Percentiles rank a stretch among this genome's conserved stretches.
Conservation (phyloP, 1,140 invertebrate genomes). For the Drosophila nebulosa region DNA sequence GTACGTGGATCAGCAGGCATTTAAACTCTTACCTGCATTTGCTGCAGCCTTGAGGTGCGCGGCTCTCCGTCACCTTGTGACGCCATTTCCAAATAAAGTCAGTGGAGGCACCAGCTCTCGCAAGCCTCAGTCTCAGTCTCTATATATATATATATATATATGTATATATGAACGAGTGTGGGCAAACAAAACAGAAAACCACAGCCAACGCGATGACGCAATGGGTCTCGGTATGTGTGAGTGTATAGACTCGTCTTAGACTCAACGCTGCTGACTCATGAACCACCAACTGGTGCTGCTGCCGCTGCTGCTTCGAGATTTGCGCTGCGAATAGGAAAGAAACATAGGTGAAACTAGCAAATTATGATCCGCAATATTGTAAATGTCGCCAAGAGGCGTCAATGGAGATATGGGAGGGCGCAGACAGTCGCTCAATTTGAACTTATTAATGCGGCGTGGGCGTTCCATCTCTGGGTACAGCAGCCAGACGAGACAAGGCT, state of each 20-base stretch:
- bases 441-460: slow-evolving; percentile 34
- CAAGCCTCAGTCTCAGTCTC: slow-evolving; percentile 12
- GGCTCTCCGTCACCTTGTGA: slow-evolving; percentile 64
- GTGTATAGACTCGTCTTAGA: slow-evolving; percentile 64
- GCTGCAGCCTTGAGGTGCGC: slow-evolving; percentile 81
- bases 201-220: slow-evolving; percentile 45
- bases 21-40: slow-evolving; percentile 83
- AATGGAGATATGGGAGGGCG: not conserved
- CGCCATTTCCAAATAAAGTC: slow-evolving; percentile 72
- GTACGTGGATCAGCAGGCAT: not conserved
- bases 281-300: slow-evolving; percentile 3
- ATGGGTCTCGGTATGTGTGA: slow-evolving; percentile 23
- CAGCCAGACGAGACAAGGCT: not conserved
- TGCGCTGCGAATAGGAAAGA: slow-evolving; percentile 22
- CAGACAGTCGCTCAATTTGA: slow-evolving; percentile 15
- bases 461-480: slow-evolving; percentile 12
- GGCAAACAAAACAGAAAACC: slow-evolving; percentile 21
- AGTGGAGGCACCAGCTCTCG: not conserved
- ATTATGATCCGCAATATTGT: slow-evolving; percentile 24
- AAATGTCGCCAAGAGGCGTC: slow-evolving; percentile 60
- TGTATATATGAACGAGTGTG: slow-evolving; percentile 28
- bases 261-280: slow-evolving; percentile 46
- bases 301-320: not conserved
- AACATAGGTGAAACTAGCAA: slow-evolving; percentile 19
- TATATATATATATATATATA: not conserved